These are phyloP conservation scores for Cremastobaeus sp. DNA, from an alignment of 2,888 invertebrate genomes.

Conservation along the genomic window DNA sequence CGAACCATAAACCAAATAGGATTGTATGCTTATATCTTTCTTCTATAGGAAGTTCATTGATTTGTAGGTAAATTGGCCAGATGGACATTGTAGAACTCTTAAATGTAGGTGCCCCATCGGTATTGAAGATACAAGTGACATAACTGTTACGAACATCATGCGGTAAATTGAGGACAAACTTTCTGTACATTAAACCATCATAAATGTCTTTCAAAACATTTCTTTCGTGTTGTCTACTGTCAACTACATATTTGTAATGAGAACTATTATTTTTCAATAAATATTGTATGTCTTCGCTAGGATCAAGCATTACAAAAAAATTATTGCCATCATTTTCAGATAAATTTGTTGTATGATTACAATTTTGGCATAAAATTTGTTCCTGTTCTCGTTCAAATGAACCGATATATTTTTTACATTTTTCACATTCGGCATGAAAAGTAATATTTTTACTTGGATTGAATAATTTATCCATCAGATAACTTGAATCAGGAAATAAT, in stretches of 20 bases:
- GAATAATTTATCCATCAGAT: conserved; percentile 5
- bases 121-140: conserved; percentile 14
- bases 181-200: conserved; percentile 10
- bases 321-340: neutral
- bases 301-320: conserved; percentile 13
- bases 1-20: too few relatives aligned
- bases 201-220: conserved; percentile 16
- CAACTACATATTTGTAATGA: conserved; percentile 20
- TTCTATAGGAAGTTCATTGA: too few relatives aligned
- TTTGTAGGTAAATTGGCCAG: too few relatives aligned
- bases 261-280: conserved; percentile 1
- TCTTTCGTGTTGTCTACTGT: neutral
- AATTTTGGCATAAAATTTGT: neutral
- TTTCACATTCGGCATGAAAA: conserved; percentile 10
- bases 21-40: too few relatives aligned
- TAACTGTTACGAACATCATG: neutral
- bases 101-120: too few relatives aligned
- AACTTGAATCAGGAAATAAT: neutral
- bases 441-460: conserved; percentile 1
- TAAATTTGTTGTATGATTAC: neutral
- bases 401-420: conserved; percentile 13
- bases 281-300: conserved; percentile 3
- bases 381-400: conserved; percentile 1
- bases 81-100: too few relatives aligned
- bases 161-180: conserved; percentile 6